Evolutionary conservation across 1,140 invertebrate species (phyloP), one percentile per base, ranked within the genome.

Genomic region (Meloidogyne floridensis): DNA sequence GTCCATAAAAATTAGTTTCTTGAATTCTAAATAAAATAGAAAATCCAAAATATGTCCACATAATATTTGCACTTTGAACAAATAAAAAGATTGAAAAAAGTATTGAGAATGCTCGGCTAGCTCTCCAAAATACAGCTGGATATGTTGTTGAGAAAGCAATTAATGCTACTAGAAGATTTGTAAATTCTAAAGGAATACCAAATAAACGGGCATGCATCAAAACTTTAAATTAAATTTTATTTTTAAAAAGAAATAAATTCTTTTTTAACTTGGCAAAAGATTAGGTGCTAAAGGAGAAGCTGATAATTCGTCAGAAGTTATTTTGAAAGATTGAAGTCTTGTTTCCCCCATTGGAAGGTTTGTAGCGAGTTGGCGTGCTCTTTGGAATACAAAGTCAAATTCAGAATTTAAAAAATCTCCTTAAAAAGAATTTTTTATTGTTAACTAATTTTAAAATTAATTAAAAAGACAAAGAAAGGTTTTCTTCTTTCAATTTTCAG

Each of bases 331-430:
- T 81, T 89, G 88, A 9, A 90, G 81, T 8, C 87, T 69, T 3
- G 88, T 89, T 32, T 89, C 88, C 11, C 88, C 88, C 82, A 89
- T 89, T 13, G 88, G 88, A 15, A 89, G 76, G 75, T 89, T 89
- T 15, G 86, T 83, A 13, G 87, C 87, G 13, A 89, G 77, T 77
- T 89, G 87, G 7, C 87, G 80, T 42, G 86, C 80, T 69, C 89
- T 72, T 76, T 89, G 87, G 73, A 86, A 90, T 15, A 86, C 11
- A 75, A 90, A 89, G 65, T 89, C 88, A 18, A 90, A 59, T 84
- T 89, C 88, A 13, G 89, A 87, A 80, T 87, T 89, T n/a, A 89
- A 75, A 76, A 89, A 90, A 65, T 89, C 88, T 43, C 87, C 88
- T 89, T 69, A 80, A 88, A 83, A 72, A 53, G 11, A 10, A 77